These are phyloP conservation scores for Rotaria socialis DNA, from an alignment of 2,888 invertebrate genomes.

Conservation along the genomic window DNA sequence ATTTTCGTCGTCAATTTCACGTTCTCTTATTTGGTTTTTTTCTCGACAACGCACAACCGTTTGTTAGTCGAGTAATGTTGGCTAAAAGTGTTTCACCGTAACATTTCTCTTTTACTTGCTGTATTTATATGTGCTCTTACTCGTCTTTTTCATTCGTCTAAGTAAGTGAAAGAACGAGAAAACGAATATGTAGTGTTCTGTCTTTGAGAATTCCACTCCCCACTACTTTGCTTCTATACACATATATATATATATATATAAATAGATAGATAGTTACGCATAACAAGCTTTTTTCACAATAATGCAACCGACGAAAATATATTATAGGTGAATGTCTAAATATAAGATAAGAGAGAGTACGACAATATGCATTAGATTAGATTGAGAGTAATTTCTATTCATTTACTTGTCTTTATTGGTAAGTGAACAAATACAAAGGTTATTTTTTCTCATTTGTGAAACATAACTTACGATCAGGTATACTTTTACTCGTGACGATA, in stretches of 20 bases:
- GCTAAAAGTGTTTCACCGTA: constrained; percentile 24
- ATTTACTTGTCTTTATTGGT: not conserved
- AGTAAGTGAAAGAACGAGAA: not conserved
- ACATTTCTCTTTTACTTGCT: not conserved
- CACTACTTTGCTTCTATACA: not conserved
- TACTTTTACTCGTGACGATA: not conserved
- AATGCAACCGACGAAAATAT: not conserved
- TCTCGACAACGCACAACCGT: constrained; percentile 9
- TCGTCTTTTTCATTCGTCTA: not conserved
- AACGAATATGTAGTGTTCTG: not conserved
- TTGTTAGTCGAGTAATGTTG: constrained; percentile 1
- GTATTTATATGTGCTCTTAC: not conserved
- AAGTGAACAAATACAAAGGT: not conserved
- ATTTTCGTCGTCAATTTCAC: constrained; percentile 18
- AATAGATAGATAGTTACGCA: not conserved
- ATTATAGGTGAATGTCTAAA: not conserved
- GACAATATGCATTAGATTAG: not conserved
- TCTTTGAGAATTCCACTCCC: not conserved
- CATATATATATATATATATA: not conserved
- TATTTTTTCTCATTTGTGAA: not conserved
- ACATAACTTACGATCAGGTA: not conserved
- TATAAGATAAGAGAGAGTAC: not conserved
- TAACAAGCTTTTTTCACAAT: not conserved
- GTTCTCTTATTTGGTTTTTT: constrained; percentile 19
- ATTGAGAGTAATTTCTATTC: not conserved